Conservation (phyloP, 2,888 invertebrate genomes). For the Acrobeloides nanus region DNA sequence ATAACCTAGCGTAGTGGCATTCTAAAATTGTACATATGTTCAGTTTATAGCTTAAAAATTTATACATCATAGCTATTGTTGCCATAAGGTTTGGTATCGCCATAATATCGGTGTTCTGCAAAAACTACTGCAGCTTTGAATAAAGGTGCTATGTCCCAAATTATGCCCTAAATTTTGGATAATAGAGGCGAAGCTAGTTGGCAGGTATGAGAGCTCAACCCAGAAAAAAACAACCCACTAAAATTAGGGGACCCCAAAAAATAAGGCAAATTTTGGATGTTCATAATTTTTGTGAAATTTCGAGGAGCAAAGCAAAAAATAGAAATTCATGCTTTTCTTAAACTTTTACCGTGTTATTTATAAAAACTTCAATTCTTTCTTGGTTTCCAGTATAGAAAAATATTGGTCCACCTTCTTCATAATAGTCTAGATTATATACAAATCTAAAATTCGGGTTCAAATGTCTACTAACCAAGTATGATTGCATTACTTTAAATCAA, state of each 20-base stretch:
- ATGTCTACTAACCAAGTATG: too few species aligned
- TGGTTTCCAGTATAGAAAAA: slow-evolving; percentile 93
- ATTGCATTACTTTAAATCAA: slow-evolving; percentile 34
- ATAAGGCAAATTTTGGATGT: too few species aligned
- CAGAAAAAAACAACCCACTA: too few species aligned
- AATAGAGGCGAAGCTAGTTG: too few species aligned
- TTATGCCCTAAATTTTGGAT: slow-evolving; percentile 73
- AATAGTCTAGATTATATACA: slow-evolving; percentile 70
- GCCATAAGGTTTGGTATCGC: slow-evolving; percentile 78
- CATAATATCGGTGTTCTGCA: slow-evolving; percentile 93
- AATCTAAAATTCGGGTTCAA: too few species aligned
- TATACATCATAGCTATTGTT: slow-evolving; percentile 59
- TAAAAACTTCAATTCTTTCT: slow-evolving; percentile 79
- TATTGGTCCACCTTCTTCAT: slow-evolving; percentile 64
- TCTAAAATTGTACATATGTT: too few species aligned
- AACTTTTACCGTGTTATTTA: slow-evolving; percentile 72
- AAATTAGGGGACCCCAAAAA: too few species aligned
- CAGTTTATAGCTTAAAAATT: too few species aligned
- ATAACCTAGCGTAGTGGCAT: slow-evolving; percentile 59
- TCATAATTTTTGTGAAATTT: too few species aligned
- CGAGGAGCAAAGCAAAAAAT: too few species aligned
- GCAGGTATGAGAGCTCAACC: too few species aligned
- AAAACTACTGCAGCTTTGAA: slow-evolving; percentile 76
- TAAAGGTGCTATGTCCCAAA: slow-evolving; percentile 79
- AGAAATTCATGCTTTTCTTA: too few species aligned